Base-by-base conservation (phyloP, 2,888 invertebrate species). In the Chymomyza fuscimana region DNA sequence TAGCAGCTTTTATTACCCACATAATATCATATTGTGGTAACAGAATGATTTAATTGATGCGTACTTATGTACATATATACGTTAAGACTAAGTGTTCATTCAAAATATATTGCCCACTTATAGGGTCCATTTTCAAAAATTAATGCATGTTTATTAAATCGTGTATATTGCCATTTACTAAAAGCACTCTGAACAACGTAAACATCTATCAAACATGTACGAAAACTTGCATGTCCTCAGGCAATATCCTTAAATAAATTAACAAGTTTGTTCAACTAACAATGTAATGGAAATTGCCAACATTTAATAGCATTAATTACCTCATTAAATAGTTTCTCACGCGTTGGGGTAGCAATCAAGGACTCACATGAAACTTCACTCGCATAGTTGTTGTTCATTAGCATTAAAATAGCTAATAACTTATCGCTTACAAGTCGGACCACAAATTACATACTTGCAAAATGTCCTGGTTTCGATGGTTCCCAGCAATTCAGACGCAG, bases 281-380 rank as follows among this genome's bases (percentile, higher is more conserved):
- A 46, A 46, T 46, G 10, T 46, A 46, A 46, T 12, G 40, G 54
- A 71, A 68, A 71, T 67, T 67, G 36, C 63, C 54, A 58, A 76
- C 74, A 69, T 70, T 69, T 65, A 50, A 54, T 32, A 67, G 29
- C 29, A 15, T 7, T 58, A 58, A 25, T 58, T 58, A 58, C 25
- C 19, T 25, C 29, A 22, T 58, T 25, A 58, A 58, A 58, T 15
- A 54, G 54, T 54, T 54, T 9, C 54, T 54, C 58, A 5, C 58
- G 15, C 7, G 58, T 5, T 25, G 58, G 5, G 58, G 22, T 25
- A 25, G 29, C 58, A 19, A 54, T 19, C 16, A 54, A 32, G 32
- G 32, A 32, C 32, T 32, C 32, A 32, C 7, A n/a, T 1, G 19
- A 3, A 54, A 52, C 5, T 16, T 58, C 29, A 9, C 29, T 6